A percentile compares a stretch with the other conserved stretches of the same genome.
Conservation (phyloP, 2,113 vertebrate species). For the Phasianus colchicus region DNA sequence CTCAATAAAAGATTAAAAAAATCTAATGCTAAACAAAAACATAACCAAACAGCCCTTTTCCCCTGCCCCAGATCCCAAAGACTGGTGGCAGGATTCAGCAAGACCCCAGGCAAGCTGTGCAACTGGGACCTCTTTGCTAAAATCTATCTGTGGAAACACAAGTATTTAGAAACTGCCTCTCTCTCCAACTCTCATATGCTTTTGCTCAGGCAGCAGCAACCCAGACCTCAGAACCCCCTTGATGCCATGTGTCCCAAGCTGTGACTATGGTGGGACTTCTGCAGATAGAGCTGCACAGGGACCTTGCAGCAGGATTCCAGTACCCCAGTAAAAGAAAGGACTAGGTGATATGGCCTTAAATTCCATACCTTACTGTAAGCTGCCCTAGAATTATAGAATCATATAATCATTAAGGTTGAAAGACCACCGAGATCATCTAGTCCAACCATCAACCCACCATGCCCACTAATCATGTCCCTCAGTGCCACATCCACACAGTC, state of each 20-base stretch:
- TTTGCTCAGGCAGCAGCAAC: background rate
- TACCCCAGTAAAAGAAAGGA: background rate
- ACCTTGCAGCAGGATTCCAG: background rate
- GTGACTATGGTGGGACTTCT: too few species aligned
- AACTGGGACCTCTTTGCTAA: background rate
- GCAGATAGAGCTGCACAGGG: fast-evolving
- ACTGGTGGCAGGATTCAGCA: background rate
- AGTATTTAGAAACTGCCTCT: background rate
- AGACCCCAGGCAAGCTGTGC: background rate
- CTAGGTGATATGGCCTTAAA: background rate
- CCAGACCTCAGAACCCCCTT: background rate
- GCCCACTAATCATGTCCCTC: too few species aligned
- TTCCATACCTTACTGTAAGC: background rate
- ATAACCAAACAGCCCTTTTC: fast-evolving
- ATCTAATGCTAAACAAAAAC: background rate
- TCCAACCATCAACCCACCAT: too few species aligned
- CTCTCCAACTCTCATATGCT: background rate
- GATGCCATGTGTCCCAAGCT: background rate
- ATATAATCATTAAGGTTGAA: too few species aligned
- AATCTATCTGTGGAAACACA: background rate
- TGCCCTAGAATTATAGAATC: too few species aligned
- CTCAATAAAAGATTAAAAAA: background rate
- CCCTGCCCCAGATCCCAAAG: background rate
- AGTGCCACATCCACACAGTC: too few species aligned
- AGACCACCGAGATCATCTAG: too few species aligned